These are phyloP conservation scores for Lophius piscatorius DNA, from an alignment of 2,113 vertebrate species.

Conservation along the genomic window DNA sequence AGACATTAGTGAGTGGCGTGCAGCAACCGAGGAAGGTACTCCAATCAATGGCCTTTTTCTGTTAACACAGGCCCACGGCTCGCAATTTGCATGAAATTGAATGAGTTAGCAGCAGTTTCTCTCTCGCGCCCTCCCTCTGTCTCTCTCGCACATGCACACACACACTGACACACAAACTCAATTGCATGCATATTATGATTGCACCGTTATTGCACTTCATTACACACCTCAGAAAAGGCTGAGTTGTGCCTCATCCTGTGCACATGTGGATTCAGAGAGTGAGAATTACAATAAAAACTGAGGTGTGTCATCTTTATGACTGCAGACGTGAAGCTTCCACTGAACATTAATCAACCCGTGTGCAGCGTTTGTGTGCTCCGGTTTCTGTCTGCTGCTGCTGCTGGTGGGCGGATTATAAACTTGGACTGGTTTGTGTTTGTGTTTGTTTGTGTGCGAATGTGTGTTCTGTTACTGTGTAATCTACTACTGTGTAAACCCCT, in stretches of 20 bases:
- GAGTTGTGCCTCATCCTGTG: too few relatives aligned
- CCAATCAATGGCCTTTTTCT: conserved; percentile 77
- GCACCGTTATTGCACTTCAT: conserved; percentile 20
- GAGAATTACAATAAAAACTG: not conserved
- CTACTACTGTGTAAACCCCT: not conserved
- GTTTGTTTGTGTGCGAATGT: conserved; percentile 22
- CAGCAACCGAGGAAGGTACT: conserved; percentile 63
- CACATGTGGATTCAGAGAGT: not conserved
- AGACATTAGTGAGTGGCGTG: conserved; percentile 58
- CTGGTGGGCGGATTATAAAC: conserved; percentile 28
- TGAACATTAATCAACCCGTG: conserved; percentile 42
- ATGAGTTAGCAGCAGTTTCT: conserved; percentile 28
- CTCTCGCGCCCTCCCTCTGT: conserved; percentile 18
- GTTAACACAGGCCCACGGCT: conserved; percentile 51
- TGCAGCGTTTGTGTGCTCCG: conserved; percentile 32
- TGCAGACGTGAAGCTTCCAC: conserved; percentile 53
- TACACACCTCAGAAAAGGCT: conserved; percentile 22
- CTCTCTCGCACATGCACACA: conserved; percentile 12
- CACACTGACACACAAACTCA: conserved; percentile 34
- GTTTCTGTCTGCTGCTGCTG: conserved; percentile 46
- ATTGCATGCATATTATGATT: conserved; percentile 46
- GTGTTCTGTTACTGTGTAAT: conserved; percentile 22
- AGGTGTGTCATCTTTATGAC: conserved; percentile 10
- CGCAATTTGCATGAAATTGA: conserved; percentile 76
- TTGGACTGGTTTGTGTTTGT: conserved; percentile 16